phyloP scores from a whole-genome alignment of 2,797 vertebrate genomes.

The Cyprinella venusta region DNA sequence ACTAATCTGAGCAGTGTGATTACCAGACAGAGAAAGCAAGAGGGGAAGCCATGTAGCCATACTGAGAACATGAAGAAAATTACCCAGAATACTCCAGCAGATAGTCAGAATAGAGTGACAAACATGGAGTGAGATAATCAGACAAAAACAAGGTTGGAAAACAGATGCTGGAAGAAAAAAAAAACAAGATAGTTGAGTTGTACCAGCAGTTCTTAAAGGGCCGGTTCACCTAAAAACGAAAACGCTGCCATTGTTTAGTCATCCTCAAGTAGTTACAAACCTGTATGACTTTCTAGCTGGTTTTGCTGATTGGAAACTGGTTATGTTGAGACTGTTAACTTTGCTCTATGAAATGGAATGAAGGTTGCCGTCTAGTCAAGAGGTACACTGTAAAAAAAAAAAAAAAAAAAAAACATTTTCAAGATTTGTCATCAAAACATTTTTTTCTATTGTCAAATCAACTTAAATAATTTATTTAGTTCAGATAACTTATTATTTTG shows the following conservation, averaged over 20 bases:
- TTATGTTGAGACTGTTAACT: not conserved
- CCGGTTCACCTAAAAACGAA: not conserved
- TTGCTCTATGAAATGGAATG: not conserved
- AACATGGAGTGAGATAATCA: slow-evolving; percentile 24
- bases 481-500: too few species aligned
- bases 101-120: slow-evolving; percentile 25
- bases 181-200: slow-evolving; percentile 42
- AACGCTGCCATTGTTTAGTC: not conserved
- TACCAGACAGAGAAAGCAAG: slow-evolving; percentile 33
- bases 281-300: not conserved
- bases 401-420: too few species aligned
- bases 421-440: too few species aligned
- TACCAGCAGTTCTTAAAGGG: slow-evolving; percentile 14
- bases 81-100: slow-evolving; percentile 20
- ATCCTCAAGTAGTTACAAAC: not conserved
- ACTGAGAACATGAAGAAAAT: slow-evolving; percentile 21
- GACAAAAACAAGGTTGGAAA: slow-evolving; percentile 17
- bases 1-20: slow-evolving; percentile 49
- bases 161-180: slow-evolving; percentile 5
- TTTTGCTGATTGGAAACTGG: not conserved
- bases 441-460: too few species aligned
- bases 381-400: too few species aligned
- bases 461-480: too few species aligned
- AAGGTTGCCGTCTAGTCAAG: not conserved
- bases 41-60: slow-evolving; percentile 7